Evolutionary conservation across 2,113 vertebrate genomes (phyloP), one percentile per base, ranked within the genome.

Genomic region (Catharus bicknelli): DNA sequence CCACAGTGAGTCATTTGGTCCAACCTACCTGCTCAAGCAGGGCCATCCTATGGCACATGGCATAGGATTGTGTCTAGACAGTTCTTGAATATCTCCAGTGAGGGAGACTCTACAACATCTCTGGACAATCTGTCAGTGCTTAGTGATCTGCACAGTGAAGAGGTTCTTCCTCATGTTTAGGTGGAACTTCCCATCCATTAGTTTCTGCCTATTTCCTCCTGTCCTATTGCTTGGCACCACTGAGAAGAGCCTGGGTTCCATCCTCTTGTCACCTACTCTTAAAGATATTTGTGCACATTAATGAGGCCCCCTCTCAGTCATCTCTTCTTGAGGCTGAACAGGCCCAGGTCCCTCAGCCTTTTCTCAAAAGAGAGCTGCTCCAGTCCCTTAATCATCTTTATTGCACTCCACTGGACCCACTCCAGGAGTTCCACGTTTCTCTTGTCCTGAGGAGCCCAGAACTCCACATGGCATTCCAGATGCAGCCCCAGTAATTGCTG

Each of bases 231-330:
- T 59, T 66, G 45, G 27, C 27, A 59, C 5, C 32, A 8, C 68
- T 23, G 38, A 58, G 18, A 88, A 73, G 36, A 45, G 18, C 32
- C 43, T 51, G 36, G 9, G 9, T 4, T 67, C 32, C 22, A 17
- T 66, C 45, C 38, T 38, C 51, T 73, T 27, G 5, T 4, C 53
- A 53, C 19, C 36, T 12, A 14, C 36, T 32, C 10, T 58, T 45
- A 10, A 51, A 51, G 19, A 74, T 66, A 38, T 50, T 80, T 38
- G 19, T 21, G 29, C 10, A 38, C 13, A 11, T 38, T 74, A 2
- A 53, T 74, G 59, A 51, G 22, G 12, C 38, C 18, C 4, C 7
- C 10, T 66, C 18, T 59, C 36, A 45, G 18, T 8, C 0, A 0
- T 48, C 42, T 70, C 15, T 66, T 38, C 22, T 73, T 2, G 4